phyloP scores from a whole-genome alignment of 2,797 vertebrate species.

The Hydrophis major region DNA sequence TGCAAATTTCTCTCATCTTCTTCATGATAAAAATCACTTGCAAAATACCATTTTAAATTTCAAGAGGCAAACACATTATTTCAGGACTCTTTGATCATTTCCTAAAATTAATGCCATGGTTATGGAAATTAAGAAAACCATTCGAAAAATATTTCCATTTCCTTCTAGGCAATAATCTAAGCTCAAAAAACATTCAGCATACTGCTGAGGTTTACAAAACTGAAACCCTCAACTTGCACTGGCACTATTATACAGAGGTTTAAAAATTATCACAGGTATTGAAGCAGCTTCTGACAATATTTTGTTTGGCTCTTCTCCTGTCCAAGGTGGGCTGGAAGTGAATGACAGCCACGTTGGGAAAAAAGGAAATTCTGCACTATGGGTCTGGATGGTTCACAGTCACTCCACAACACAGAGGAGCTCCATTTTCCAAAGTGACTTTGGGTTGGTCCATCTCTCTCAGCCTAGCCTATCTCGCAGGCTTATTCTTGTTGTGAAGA shows the following conservation, averaged over 20 bases:
- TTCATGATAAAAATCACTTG: not conserved
- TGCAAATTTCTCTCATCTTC: not conserved
- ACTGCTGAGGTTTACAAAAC: not conserved
- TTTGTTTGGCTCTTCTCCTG: not conserved
- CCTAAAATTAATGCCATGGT: not conserved
- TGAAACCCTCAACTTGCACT: not conserved
- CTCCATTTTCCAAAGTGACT: not conserved
- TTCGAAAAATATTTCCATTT: not conserved
- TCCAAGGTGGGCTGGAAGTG: not conserved
- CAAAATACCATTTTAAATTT: not conserved
- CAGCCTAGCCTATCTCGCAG: not conserved
- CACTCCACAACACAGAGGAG: not conserved
- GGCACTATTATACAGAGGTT: not conserved
- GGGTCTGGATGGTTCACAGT: not conserved
- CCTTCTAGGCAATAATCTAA: not conserved
- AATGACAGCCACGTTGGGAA: not conserved
- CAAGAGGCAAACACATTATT: not conserved
- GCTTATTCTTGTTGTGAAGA: not conserved
- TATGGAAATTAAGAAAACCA: not conserved
- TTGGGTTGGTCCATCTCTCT: not conserved
- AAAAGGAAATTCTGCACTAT: not conserved
- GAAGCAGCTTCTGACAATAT: not conserved
- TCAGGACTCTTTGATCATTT: not conserved
- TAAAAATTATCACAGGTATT: not conserved
- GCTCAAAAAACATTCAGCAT: not conserved